phyloP scores from a whole-genome alignment of 2,113 vertebrate species.

The Ctenomys sociabilis region DNA sequence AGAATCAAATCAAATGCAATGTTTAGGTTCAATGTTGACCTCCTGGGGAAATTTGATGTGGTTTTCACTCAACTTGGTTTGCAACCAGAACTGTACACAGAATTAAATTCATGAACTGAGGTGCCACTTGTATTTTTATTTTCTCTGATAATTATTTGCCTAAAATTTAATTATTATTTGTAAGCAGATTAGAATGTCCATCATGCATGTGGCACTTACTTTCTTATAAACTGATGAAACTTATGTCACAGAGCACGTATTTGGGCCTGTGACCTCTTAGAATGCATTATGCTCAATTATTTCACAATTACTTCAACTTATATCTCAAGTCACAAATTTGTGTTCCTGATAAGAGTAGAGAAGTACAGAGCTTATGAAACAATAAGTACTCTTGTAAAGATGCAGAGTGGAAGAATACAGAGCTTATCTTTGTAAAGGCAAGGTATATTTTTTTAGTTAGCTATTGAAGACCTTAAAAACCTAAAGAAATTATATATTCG shows the following conservation, averaged over 20 bases:
- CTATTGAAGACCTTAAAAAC: not conserved
- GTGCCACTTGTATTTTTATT: not conserved
- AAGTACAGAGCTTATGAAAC: not conserved
- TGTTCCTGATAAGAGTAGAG: not conserved
- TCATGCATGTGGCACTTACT: not conserved
- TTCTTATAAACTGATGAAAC: not conserved
- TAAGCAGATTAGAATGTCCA: not conserved
- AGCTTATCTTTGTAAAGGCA: not conserved
- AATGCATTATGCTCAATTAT: not conserved
- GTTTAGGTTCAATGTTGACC: not conserved
- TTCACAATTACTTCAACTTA: not conserved
- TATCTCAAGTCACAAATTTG: not conserved
- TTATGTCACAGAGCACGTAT: not conserved
- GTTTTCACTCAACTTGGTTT: not conserved
- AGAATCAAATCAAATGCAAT: not conserved
- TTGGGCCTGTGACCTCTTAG: not conserved
- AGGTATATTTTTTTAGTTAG: not conserved
- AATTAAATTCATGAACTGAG: not conserved
- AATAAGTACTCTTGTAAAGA: not conserved
- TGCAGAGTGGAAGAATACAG: not conserved
- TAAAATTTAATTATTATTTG: slow-evolving; percentile 9
- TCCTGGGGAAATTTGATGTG: not conserved
- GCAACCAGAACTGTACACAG: not conserved
- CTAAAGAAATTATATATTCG: not conserved
- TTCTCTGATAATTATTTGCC: not conserved